Evolutionary conservation across 2,888 invertebrate genomes (phyloP), one percentile per base, ranked within the genome.

Genomic region (Salpingus planirostris): DNA sequence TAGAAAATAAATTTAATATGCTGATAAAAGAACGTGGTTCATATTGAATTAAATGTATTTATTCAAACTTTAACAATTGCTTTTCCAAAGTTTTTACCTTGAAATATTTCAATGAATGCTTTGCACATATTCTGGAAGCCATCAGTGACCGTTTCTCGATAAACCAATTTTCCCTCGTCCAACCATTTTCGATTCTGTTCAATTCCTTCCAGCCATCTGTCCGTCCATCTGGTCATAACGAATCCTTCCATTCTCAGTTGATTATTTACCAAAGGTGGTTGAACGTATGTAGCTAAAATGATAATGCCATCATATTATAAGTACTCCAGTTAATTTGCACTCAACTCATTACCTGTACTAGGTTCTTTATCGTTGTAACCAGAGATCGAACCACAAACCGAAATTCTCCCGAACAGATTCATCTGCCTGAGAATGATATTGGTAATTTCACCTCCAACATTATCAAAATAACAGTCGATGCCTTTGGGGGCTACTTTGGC

Each of bases 401-500:
- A 70, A 10, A 81, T 67, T 33, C 81, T 66, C 2, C 81, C 80
- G 45, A 64, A 68, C 31, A 56, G 54, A 41, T 75, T 80, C 80
- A 82, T 80, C 36, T 70, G 67, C 36, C 62, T 65, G 30, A 80
- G 65, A 18, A 81, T 73, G 10, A 61, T 66, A 11, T 70, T 69
- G 35, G 77, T 75, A 28, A 80, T 71, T 51, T 76, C 74, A 15
- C 81, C 81, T 11, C 81, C 82, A 25, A 80, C 83, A 58, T 82
- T 83, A 52, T 84, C 84, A 52, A 82, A 83, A 50, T 78, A 84
- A 51, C 79, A 77, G 52, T 84, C 80, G 0, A 84, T 60, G 3
- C 81, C 81, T 11, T 77, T 63, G 0, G 81, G 79, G n/a, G 79
- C 78, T 29, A 62, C 65, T 55, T 73, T 63, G 38, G 69, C 69